Evolutionary conservation across 1,140 invertebrate species (phyloP), one percentile per base, ranked within the genome.

Genomic region (Lasioglossum albipes): DNA sequence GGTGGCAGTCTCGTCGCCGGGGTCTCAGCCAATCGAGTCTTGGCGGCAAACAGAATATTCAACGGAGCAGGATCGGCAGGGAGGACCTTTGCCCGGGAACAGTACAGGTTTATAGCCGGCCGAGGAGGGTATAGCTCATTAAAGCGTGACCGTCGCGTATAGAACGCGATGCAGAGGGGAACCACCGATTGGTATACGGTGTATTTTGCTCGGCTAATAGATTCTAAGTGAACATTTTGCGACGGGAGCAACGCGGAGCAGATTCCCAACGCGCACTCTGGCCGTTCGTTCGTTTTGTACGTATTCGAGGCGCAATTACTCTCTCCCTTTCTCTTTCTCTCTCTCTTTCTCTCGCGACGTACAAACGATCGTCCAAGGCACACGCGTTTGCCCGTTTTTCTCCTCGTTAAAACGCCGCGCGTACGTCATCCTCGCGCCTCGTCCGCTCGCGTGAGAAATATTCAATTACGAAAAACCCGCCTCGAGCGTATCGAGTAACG

Each of bases 401-500:
- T 31, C 62, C 62, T 65, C 62, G 62, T 65, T 65, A 65, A 49
- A 65, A 65, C 65, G 65, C 41, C 65, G 41, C 41, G 41, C 65
- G 65, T 67, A 45, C 65, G 18, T 66, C 64, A 66, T 66, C 41
- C 65, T 67, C 65, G 65, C 65, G 41, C 41, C 65, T 45, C 12
- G 41, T 12, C 57, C 57, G 31, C 42, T 42, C 69, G 27, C 62
- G 7, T 41, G 65, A 41, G 41, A 67, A 67, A 67, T 67, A 67
- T 67, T 67, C 65, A 67, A 67, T 67, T 67, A 67, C 65, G 65
- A 67, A 67, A 67, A 67, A 67, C 18, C 41, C 41, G 42, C 41
- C 20, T 67, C 7, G 20, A 45, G 65, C 41, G 42, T 42, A 13
- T 67, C 65, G 65, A 22, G 65, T 45, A 45, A 45, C 65, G 65